These are phyloP conservation scores for Melanotaenia pygmaea DNA, from an alignment of 2,797 vertebrate genomes.

Conservation along the genomic window DNA sequence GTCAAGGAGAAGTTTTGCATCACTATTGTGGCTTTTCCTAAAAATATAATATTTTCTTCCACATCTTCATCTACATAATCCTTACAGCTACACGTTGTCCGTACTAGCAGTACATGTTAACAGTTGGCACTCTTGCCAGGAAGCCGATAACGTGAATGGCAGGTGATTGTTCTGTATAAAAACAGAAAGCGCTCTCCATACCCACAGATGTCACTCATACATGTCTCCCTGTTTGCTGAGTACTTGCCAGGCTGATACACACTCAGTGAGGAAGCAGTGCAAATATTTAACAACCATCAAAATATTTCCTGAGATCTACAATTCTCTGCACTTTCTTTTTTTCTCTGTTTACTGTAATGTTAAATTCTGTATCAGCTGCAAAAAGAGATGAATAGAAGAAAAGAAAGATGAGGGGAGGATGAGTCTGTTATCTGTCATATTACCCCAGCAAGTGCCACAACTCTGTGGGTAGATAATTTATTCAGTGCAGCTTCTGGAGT, in stretches of 20 bases:
- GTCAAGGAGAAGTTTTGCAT: neutral
- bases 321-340: conserved; percentile 7
- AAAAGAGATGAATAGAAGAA: conserved; percentile 26
- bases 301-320: conserved; percentile 26
- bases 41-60: conserved; percentile 10
- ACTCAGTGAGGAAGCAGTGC: conserved; percentile 14
- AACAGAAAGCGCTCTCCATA: conserved; percentile 62
- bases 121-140: conserved; percentile 54
- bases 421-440: conserved; percentile 63
- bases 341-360: conserved; percentile 28
- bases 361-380: conserved; percentile 30
- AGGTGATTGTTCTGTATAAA: conserved; percentile 63
- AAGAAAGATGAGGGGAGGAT: conserved; percentile 40
- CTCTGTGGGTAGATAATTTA: conserved; percentile 65
- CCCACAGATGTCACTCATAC: conserved; percentile 66
- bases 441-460: conserved; percentile 66
- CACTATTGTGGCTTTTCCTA: neutral
- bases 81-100: conserved; percentile 4
- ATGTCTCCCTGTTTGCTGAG: conserved; percentile 57
- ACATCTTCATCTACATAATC: neutral
- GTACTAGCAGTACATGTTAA: conserved; percentile 32
- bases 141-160: conserved; percentile 63
- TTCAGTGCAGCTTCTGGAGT: conserved; percentile 56
- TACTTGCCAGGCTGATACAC: conserved; percentile 57
- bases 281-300: conserved; percentile 56